phyloP scores from a whole-genome alignment of 2,113 vertebrate genomes.

The Dromiciops gliroides region DNA sequence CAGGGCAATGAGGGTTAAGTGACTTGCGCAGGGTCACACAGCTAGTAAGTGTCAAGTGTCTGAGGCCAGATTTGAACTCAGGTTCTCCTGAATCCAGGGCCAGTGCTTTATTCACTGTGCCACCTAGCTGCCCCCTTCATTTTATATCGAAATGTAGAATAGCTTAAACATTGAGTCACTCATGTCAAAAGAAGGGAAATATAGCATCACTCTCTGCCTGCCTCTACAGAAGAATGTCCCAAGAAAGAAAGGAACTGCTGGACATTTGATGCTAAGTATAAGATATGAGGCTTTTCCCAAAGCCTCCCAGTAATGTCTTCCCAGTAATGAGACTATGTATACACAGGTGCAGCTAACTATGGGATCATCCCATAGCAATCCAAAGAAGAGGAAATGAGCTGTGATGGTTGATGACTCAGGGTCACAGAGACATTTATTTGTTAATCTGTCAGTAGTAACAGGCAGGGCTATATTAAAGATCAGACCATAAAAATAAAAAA shows the following conservation, averaged over 20 bases:
- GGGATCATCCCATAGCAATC: background rate
- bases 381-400: background rate
- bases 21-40: no score
- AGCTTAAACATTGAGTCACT: background rate
- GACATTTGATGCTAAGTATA: background rate
- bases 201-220: background rate
- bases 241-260: background rate
- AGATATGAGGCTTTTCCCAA: background rate
- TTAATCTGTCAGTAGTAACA: background rate
- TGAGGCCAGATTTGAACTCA: no score
- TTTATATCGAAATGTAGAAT: background rate
- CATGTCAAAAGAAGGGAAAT: background rate
- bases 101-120: no score
- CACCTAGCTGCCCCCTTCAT: no score
- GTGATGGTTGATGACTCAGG: background rate
- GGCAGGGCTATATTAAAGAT: background rate
- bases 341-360: background rate
- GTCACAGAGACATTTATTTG: background rate
- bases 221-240: background rate
- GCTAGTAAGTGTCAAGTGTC: no score
- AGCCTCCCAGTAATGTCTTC: no score
- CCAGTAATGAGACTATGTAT: background rate
- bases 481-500: background rate
- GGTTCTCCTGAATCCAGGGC: no score
- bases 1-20: no score